phyloP scores from a whole-genome alignment of 1,140 invertebrate species.

The Manduca sexta region DNA sequence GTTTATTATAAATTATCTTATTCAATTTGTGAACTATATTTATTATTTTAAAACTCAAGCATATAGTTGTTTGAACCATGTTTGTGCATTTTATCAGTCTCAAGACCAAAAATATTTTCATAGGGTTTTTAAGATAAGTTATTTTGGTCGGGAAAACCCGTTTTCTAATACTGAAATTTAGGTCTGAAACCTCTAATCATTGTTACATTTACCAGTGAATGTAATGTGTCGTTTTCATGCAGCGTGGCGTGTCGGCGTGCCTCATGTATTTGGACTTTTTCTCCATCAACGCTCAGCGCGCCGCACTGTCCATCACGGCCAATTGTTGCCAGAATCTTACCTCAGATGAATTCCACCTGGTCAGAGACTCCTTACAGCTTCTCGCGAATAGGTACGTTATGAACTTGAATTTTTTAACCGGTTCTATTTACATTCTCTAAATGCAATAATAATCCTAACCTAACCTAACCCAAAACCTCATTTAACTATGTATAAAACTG shows the following conservation, averaged over 20 bases:
- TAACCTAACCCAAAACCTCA: neutral
- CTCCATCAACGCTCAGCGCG: conserved; percentile 95
- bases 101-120: too few species aligned
- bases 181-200: too few species aligned
- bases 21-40: too few species aligned
- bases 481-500: conserved; percentile 3
- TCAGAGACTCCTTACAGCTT: conserved; percentile 90
- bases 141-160: too few species aligned
- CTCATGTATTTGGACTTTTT: conserved; percentile 98
- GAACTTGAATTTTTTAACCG: neutral
- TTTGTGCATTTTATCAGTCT: too few species aligned
- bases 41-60: too few species aligned
- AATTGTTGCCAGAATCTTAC: conserved; percentile 97
- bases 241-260: conserved; percentile 95
- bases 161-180: too few species aligned
- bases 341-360: conserved; percentile 93
- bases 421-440: neutral
- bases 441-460: neutral
- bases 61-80: too few species aligned
- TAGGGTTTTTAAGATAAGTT: too few species aligned
- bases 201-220: too few species aligned
- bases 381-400: conserved; percentile 78
- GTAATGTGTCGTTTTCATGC: conserved; percentile 3
- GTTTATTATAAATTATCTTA: too few species aligned
- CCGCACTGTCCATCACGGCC: conserved; percentile 94